A percentile compares a stretch with the other conserved stretches of the same genome.
Evolutionary conservation across 2,888 invertebrate species (phyloP).

Genomic region (Galeopsomyia nigrocyanea): DNA sequence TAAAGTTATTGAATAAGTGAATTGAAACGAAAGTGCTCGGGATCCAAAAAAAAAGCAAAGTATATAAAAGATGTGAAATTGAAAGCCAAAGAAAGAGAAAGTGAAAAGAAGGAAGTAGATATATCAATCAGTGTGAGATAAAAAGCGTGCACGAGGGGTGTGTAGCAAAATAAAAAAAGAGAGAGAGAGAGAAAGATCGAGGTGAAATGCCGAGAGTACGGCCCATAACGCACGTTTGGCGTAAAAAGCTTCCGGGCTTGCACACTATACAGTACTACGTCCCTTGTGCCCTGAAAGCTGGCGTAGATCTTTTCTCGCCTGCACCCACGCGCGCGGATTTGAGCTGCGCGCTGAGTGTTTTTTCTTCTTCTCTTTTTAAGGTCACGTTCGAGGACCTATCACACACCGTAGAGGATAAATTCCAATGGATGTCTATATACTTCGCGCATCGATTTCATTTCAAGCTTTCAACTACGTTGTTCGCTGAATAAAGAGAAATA

Average conservation of each 20-base stretch:
- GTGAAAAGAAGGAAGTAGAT: too few species aligned
- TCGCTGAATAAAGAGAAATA: background rate
- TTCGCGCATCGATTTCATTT: too few species aligned
- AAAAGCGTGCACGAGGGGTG: too few species aligned
- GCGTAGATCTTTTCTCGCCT: background rate
- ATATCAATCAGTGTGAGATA: too few species aligned
- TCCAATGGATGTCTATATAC: too few species aligned
- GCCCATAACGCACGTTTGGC: constrained; percentile 31
- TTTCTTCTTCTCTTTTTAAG: background rate
- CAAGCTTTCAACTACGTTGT: background rate
- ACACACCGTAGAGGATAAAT: too few species aligned
- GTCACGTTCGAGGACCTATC: too few species aligned
- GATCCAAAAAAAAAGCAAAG: too few species aligned
- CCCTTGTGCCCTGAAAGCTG: background rate
- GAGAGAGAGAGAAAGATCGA: constrained; percentile 7
- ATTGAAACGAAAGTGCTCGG: too few species aligned
- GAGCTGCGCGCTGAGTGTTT: background rate
- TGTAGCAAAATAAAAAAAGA: background rate
- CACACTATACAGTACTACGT: constrained; percentile 14
- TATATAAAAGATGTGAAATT: too few species aligned
- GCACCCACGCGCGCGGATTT: background rate
- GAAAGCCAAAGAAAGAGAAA: background rate
- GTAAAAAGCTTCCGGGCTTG: constrained; percentile 41
- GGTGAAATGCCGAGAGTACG: constrained; percentile 16
- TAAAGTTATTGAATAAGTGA: too few species aligned